Percentiles rank a stretch among this genome's conserved stretches.
Evolutionary conservation across 2,113 vertebrate genomes (phyloP).

Genomic region (Miniopterus natalensis): DNA sequence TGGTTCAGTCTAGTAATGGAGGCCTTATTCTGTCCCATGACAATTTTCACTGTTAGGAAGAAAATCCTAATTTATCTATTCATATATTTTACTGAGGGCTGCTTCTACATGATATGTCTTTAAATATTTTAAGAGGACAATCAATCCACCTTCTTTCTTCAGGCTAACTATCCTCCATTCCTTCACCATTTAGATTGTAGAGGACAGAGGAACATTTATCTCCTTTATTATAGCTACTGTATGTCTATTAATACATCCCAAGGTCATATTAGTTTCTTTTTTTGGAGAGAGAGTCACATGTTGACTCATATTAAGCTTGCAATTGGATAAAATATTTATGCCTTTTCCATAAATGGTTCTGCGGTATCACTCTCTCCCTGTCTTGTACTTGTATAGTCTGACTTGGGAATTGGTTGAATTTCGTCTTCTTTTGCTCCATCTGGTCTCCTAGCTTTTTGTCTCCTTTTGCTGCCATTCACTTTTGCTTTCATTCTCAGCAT

Average conservation of each 20-base stretch:
- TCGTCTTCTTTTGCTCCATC: slow-evolving; percentile 1
- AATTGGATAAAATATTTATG: slow-evolving; percentile 50
- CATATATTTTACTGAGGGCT: slow-evolving; percentile 42
- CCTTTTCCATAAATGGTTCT: not conserved
- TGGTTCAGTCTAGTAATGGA: not conserved
- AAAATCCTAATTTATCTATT: slow-evolving; percentile 46
- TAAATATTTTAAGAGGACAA: slow-evolving; percentile 69
- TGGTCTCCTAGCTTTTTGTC: not conserved
- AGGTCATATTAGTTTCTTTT: slow-evolving; percentile 58
- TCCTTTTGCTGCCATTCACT: not conserved
- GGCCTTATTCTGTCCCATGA: not conserved
- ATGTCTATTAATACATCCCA: slow-evolving; percentile 69
- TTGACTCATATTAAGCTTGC: slow-evolving; percentile 29
- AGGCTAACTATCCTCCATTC: slow-evolving; percentile 29
- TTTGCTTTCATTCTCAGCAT: slow-evolving; percentile 37
- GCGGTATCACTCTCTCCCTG: not conserved
- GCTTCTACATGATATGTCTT: slow-evolving; percentile 58
- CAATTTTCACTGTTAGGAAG: slow-evolving; percentile 25
- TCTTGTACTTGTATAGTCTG: not conserved
- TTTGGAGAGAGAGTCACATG: slow-evolving; percentile 28
- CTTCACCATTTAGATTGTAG: slow-evolving; percentile 17
- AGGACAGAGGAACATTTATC: slow-evolving; percentile 66
- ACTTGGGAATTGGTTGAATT: slow-evolving; percentile 38
- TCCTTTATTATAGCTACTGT: slow-evolving; percentile 58
- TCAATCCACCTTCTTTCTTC: slow-evolving; percentile 62